Evolutionary conservation across 2,797 vertebrate genomes (phyloP).

Genomic region (Leptatherina wallacei): DNA sequence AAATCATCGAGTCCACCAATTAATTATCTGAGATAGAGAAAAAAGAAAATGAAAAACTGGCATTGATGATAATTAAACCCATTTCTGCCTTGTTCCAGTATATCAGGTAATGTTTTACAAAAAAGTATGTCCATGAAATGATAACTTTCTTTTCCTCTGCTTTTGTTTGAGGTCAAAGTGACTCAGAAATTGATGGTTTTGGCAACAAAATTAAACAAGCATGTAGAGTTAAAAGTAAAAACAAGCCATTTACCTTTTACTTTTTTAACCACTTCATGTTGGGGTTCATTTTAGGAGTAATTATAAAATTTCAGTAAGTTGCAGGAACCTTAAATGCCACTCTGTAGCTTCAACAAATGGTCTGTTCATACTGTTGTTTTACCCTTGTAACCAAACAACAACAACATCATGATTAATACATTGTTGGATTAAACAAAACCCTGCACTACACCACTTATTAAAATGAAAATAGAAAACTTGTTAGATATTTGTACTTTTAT

Average conservation of each 20-base stretch:
- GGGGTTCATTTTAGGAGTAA: slow-evolving; percentile 20
- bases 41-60: slow-evolving; percentile 29
- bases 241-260: slow-evolving; percentile 17
- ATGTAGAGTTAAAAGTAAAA: slow-evolving; percentile 16
- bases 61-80: slow-evolving; percentile 30
- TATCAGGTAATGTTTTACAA: slow-evolving; percentile 25
- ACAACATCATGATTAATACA: slow-evolving; percentile 31
- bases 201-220: not conserved
- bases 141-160: not conserved
- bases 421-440: slow-evolving; percentile 16
- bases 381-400: slow-evolving; percentile 2
- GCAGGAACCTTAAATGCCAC: slow-evolving; percentile 25
- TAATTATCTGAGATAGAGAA: slow-evolving; percentile 38
- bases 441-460: slow-evolving; percentile 12
- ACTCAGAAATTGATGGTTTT: slow-evolving; percentile 21
- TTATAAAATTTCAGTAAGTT: slow-evolving; percentile 30
- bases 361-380: slow-evolving; percentile 10
- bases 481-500: slow-evolving; percentile 69
- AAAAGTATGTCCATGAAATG: slow-evolving; percentile 1
- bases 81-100: slow-evolving; percentile 20
- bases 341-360: slow-evolving; percentile 11
- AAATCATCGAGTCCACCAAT: slow-evolving; percentile 40
- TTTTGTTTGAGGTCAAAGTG: slow-evolving; percentile 8
- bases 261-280: not conserved
- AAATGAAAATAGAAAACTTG: slow-evolving; percentile 26